Evolutionary conservation across 2,797 vertebrate genomes (phyloP).

Genomic region (Pseudochirops cupreus): DNA sequence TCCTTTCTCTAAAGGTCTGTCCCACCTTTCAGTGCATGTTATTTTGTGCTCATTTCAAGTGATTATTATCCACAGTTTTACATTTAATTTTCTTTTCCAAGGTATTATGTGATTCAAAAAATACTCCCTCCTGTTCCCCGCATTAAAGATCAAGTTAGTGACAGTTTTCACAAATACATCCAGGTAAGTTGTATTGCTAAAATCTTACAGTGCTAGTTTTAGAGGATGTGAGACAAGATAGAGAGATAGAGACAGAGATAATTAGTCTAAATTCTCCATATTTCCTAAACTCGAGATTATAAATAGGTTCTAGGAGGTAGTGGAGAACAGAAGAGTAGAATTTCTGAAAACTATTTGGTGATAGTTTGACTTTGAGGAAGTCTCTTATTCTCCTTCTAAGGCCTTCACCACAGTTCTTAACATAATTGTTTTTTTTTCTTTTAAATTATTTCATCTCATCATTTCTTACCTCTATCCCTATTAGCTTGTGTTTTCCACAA

Average conservation of each 20-base stretch:
- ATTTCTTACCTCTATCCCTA: background rate
- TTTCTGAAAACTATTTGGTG: background rate
- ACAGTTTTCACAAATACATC: background rate
- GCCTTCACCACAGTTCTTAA: background rate
- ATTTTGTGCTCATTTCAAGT: background rate
- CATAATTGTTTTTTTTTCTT: background rate
- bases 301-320: background rate
- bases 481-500: background rate
- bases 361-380: background rate
- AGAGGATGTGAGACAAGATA: background rate
- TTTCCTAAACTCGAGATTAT: background rate
- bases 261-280: background rate
- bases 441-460: background rate
- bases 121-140: constrained; percentile 77
- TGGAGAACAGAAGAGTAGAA: background rate
- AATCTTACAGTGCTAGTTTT: background rate
- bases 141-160: constrained; percentile 67
- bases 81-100: constrained; percentile 57
- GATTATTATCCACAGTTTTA: constrained; percentile 3
- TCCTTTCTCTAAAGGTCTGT: background rate
- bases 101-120: constrained; percentile 65
- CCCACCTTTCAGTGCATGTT: background rate
- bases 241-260: no score
- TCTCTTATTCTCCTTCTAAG: background rate
- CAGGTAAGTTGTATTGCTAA: constrained; percentile 62